Base-by-base conservation (phyloP, 2,113 vertebrate genomes). In the Ovis canadensis region DNA sequence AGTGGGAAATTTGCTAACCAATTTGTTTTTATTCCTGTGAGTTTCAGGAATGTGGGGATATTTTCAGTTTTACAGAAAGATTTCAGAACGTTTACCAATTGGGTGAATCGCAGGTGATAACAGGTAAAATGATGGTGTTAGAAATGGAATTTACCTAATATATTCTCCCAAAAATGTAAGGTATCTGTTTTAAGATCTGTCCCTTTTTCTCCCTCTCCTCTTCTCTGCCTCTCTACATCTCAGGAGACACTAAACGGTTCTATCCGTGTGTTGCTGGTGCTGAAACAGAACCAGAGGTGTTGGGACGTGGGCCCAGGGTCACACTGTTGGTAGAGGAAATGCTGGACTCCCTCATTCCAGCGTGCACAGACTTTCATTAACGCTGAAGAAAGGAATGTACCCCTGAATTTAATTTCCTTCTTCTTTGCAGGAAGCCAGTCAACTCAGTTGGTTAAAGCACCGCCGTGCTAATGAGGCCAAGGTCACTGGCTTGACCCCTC, bases 1-100 rank as follows among this genome's bases (percentile, higher is more conserved):
- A 98, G 95, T 95, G 96, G 95, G 91, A 97, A 97, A 98, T 98
- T 97, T 98, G 97, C 96, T 97, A 88, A 94, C 86, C 84, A 97
- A 97, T 98, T 97, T 98, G 96, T 96, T 97, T 97, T 96, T 85
- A 97, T 98, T 95, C 78, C 94, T 95, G 29, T 84, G 96, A 97
- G 80, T 96, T 91, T 97, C 50, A 93, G 80, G 93, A 96, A 97
- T 96, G 96, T 87, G 83, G 86, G 52, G 81, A 36, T 91, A 80
- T 62, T 59, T 89, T 96, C 64, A 55, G 54, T 84, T 90, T 91
- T 95, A 43, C 52, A 96, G 52, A 88, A 59, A 86, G 54, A 89
- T 55, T 91, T 95, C 77, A 97, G 88, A 89, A 94, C 83, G 14
- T 59, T 45, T 67, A 86, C 67, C 36, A 77, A 1, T 11, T 82